These are phyloP conservation scores for Synergus itoensis DNA, from an alignment of 2,888 invertebrate genomes.

Conservation along the genomic window DNA sequence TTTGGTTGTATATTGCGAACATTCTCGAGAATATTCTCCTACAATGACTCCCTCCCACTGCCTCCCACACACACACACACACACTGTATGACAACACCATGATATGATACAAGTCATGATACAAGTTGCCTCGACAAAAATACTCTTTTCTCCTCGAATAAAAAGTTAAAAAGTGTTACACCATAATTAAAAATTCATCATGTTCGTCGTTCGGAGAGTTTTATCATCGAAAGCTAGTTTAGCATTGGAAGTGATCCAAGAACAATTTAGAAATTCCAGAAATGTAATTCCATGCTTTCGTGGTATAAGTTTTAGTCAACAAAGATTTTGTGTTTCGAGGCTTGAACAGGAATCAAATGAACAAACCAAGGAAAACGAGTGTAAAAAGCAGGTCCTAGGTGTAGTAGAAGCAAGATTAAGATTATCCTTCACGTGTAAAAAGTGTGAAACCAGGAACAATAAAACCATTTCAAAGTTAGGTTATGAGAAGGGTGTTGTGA, in stretches of 20 bases:
- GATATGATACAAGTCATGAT: too few species aligned
- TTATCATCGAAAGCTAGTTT: not conserved
- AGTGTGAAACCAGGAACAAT: slow-evolving; percentile 87
- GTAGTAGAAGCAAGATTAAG: slow-evolving; percentile 82
- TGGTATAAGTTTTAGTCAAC: slow-evolving; percentile 7
- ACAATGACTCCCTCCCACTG: too few species aligned
- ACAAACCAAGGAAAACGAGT: slow-evolving; percentile 19
- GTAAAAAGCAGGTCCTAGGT: slow-evolving; percentile 61
- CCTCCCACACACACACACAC: too few species aligned
- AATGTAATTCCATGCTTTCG: slow-evolving; percentile 2
- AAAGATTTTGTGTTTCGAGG: slow-evolving; percentile 14
- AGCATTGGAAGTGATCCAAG: not conserved
- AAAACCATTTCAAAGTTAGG: slow-evolving; percentile 92
- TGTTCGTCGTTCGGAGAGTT: slow-evolving; percentile 21
- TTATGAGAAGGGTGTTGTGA: slow-evolving; percentile 93
- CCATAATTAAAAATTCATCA: not conserved
- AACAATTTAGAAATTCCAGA: not conserved
- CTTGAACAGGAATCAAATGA: not conserved
- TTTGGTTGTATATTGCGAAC: too few species aligned
- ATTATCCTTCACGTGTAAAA: slow-evolving; percentile 93
- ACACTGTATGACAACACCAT: too few species aligned
- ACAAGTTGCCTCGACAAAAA: not conserved
- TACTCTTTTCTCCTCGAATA: not conserved
- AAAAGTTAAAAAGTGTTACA: not conserved
- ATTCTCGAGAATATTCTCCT: too few species aligned